phyloP scores from a whole-genome alignment of 2,797 vertebrate species.

The Carduelis carduelis region DNA sequence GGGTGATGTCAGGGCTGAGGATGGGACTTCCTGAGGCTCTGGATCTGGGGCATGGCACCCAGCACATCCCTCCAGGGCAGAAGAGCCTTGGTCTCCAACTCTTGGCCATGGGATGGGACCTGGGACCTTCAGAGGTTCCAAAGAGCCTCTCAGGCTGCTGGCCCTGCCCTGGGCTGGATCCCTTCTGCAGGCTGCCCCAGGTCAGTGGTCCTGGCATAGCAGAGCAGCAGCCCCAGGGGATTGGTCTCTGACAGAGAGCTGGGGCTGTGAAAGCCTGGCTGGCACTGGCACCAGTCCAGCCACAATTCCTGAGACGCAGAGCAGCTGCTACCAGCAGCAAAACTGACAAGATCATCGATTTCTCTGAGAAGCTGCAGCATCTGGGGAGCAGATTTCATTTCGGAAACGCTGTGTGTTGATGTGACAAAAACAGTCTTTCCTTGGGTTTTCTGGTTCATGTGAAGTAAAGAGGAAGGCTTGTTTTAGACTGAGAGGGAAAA shows the following conservation, averaged over 20 bases:
- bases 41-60: neutral
- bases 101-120: neutral
- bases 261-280: neutral
- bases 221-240: neutral
- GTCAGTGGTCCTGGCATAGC: neutral
- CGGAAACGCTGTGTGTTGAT: neutral
- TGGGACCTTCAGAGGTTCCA: neutral
- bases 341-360: slow-evolving; percentile 39
- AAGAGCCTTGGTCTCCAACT: neutral
- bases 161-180: neutral
- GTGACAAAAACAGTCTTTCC: slow-evolving; percentile 12
- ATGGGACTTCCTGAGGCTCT: neutral
- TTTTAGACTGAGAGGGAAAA: neutral
- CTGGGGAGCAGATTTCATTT: slow-evolving; percentile 54
- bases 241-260: neutral
- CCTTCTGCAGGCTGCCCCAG: neutral
- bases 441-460: neutral
- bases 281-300: neutral
- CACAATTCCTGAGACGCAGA: neutral
- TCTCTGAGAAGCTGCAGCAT: slow-evolving; percentile 38
- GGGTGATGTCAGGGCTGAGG: neutral
- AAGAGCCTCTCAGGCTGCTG: neutral
- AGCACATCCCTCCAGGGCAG: neutral
- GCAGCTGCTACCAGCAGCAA: slow-evolving; percentile 38
- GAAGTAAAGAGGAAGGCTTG: neutral